A percentile compares a stretch with the other conserved stretches of the same genome.
phyloP scores from a whole-genome alignment of 2,888 invertebrate genomes.

The Drosophila quinaria region DNA sequence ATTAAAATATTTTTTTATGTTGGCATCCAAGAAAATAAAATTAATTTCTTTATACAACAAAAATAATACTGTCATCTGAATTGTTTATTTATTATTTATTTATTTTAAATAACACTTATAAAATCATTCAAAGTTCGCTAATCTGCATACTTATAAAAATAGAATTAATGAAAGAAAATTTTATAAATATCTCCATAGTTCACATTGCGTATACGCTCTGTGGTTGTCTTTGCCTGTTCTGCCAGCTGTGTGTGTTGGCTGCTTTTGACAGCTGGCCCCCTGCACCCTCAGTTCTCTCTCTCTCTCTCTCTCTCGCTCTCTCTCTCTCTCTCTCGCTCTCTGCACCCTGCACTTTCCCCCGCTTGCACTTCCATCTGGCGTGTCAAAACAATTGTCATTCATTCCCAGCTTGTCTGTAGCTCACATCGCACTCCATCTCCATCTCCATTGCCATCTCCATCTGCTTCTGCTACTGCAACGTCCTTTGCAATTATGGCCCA shows the following conservation, averaged over 20 bases:
- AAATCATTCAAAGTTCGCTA: too few relatives aligned
- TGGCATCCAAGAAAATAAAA: too few relatives aligned
- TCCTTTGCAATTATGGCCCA: slow-evolving; percentile 67
- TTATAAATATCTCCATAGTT: neutral
- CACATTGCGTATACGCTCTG: slow-evolving; percentile 8
- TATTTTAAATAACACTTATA: too few relatives aligned
- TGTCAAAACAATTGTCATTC: slow-evolving; percentile 79
- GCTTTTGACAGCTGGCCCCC: slow-evolving; percentile 43
- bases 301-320: neutral
- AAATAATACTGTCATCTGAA: too few relatives aligned
- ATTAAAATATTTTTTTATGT: too few relatives aligned
- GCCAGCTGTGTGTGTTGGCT: slow-evolving; percentile 29
- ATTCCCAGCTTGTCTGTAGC: slow-evolving; percentile 43
- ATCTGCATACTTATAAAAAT: neutral
- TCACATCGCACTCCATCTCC: slow-evolving; percentile 9
- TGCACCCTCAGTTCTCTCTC: neutral
- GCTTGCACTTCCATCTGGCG: slow-evolving; percentile 43
- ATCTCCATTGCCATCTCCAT: slow-evolving; percentile 7
- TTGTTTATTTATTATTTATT: too few relatives aligned
- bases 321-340: neutral
- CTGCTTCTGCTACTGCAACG: slow-evolving; percentile 21
- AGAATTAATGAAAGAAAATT: neutral
- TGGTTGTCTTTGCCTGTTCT: slow-evolving; percentile 6
- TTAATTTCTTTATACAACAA: too few relatives aligned
- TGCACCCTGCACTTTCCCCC: too few relatives aligned